Percentiles rank a stretch among this genome's conserved stretches.
Evolutionary conservation across 2,113 vertebrate genomes (phyloP).

Genomic region (Recurvirostra avosetta): DNA sequence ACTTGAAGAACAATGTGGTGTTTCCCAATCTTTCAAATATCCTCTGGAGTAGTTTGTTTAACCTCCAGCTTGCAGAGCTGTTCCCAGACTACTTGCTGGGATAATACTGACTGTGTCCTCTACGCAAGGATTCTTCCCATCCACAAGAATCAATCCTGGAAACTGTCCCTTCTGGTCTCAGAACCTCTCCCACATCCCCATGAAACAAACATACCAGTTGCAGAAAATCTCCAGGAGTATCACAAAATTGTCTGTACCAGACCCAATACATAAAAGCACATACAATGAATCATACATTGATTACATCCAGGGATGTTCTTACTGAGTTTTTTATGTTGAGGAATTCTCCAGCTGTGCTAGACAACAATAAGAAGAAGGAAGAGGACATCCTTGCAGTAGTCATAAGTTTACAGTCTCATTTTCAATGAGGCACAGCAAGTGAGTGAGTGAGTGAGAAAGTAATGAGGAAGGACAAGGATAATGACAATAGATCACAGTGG

Average conservation of each 20-base stretch:
- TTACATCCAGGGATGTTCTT: background rate
- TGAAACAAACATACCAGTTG: background rate
- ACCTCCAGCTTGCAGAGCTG: background rate
- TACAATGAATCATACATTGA: background rate
- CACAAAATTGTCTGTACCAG: background rate
- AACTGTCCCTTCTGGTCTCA: background rate
- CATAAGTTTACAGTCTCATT: constrained; percentile 3
- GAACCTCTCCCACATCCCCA: background rate
- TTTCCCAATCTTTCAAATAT: background rate
- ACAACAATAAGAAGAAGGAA: background rate
- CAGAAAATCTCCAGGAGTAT: background rate
- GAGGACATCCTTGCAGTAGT: background rate
- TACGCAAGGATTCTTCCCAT: background rate
- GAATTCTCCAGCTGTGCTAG: background rate
- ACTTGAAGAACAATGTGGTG: background rate
- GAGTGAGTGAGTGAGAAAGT: constrained; percentile 5
- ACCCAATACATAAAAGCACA: background rate
- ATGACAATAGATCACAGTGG: constrained; percentile 17
- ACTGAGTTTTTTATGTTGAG: background rate
- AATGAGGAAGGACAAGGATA: constrained; percentile 33
- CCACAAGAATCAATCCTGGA: background rate
- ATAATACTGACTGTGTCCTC: background rate
- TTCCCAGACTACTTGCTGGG: background rate
- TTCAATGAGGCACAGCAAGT: background rate
- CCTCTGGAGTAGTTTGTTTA: background rate